A percentile compares a stretch with the other conserved stretches of the same genome.
These are phyloP conservation scores for Darevskia mixta DNA, from an alignment of 2,797 vertebrate species.

Conservation along the genomic window DNA sequence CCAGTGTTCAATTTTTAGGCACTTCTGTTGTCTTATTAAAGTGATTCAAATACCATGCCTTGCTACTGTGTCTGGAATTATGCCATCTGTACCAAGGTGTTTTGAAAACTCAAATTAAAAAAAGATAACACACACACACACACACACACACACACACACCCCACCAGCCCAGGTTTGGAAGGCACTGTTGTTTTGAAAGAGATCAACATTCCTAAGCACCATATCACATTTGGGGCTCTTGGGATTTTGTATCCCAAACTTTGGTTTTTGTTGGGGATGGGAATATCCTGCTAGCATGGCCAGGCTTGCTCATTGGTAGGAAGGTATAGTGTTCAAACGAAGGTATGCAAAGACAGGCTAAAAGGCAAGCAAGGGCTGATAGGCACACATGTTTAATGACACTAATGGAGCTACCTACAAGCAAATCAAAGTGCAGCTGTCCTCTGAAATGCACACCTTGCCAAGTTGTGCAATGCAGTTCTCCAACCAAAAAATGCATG, in stretches of 20 bases:
- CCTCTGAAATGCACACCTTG: no score
- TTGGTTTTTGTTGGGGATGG: neutral
- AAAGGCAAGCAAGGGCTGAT: neutral
- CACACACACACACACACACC: no score
- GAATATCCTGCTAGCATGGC: neutral
- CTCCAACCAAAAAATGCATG: no score
- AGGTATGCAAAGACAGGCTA: neutral
- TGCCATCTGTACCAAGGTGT: no score
- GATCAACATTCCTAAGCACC: neutral
- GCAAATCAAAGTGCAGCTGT: no score
- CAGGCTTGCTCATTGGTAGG: neutral
- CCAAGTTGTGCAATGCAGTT: no score
- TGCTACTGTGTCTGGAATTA: no score
- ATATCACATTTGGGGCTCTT: neutral
- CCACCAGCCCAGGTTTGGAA: neutral
- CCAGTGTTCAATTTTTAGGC: neutral
- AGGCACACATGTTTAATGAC: neutral
- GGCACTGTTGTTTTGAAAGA: neutral
- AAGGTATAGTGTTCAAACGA: conserved; percentile 6
- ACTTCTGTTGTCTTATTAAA: neutral
- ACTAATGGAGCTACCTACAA: neutral
- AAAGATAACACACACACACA: no score
- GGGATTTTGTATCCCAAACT: neutral
- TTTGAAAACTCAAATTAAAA: no score
- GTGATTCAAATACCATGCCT: no score